These are phyloP conservation scores for Agelaius tricolor DNA, from an alignment of 2,113 vertebrate genomes.

Conservation along the genomic window DNA sequence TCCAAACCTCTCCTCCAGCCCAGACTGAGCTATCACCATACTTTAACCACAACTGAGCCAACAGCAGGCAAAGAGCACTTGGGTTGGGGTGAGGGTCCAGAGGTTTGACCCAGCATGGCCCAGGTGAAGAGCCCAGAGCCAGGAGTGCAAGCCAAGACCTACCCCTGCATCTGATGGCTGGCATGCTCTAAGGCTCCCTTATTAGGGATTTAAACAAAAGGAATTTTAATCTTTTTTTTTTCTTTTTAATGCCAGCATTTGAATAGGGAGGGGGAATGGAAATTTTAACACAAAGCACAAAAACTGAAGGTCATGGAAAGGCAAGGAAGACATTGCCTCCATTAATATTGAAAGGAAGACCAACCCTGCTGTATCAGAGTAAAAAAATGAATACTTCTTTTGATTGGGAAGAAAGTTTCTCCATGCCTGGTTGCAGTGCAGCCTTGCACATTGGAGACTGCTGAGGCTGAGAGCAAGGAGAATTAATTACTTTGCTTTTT, in stretches of 20 bases:
- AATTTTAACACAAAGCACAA: neutral
- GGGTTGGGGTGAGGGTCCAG: rapidly evolving
- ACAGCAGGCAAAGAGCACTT: neutral
- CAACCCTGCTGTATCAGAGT: constrained; percentile 8
- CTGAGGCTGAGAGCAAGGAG: constrained; percentile 19
- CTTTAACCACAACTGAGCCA: neutral
- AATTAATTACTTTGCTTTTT: constrained; percentile 60
- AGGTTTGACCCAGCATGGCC: neutral
- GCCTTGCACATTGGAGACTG: neutral
- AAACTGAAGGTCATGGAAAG: neutral
- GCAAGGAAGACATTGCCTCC: constrained; percentile 24
- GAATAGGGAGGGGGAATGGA: neutral
- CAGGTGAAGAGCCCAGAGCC: neutral
- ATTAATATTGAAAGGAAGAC: neutral
- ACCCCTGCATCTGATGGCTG: neutral
- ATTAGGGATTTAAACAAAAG: constrained; percentile 38
- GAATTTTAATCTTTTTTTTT: constrained; percentile 27
- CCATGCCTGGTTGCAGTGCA: neutral
- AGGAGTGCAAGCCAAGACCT: neutral
- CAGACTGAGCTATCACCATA: neutral
- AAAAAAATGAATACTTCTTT: constrained; percentile 2
- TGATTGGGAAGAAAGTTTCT: constrained; percentile 43
- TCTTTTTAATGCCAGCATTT: neutral
- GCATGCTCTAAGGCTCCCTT: neutral
- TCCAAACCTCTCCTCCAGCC: neutral